Conservation (phyloP, 2,888 invertebrate genomes). For the Trimorus sp. region DNA sequence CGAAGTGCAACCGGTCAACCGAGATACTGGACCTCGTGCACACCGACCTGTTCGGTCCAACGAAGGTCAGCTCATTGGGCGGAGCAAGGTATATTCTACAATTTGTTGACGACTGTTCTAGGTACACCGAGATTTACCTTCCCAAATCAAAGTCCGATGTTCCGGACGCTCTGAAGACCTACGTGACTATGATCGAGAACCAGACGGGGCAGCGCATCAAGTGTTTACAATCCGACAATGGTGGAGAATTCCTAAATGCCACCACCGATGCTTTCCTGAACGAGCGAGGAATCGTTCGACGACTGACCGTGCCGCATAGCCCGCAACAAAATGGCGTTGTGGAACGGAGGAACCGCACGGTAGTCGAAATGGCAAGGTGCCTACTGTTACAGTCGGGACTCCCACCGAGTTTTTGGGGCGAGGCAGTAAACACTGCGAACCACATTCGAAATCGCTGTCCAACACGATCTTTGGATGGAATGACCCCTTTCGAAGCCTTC, state of each 20-base stretch:
- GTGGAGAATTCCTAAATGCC: slow-evolving; percentile 3
- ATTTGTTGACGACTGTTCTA: slow-evolving; percentile 10
- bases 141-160: slow-evolving; percentile 16
- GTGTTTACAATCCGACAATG: slow-evolving; percentile 14
- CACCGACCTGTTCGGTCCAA: slow-evolving; percentile 14
- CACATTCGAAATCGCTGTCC: slow-evolving; percentile 3
- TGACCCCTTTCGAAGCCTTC: background rate
- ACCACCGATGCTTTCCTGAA: slow-evolving; percentile 1
- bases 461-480: background rate
- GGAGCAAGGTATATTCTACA: slow-evolving; percentile 12
- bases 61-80: background rate
- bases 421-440: slow-evolving; percentile 10
- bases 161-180: background rate
- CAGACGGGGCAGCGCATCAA: background rate
- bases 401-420: background rate
- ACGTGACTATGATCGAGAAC: slow-evolving; percentile 4
- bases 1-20: slow-evolving; percentile 3
- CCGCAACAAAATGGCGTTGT: slow-evolving; percentile 23
- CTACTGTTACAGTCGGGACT: slow-evolving; percentile 6
- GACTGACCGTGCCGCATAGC: slow-evolving; percentile 17
- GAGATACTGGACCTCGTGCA: slow-evolving; percentile 21
- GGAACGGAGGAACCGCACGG: slow-evolving; percentile 8
- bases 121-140: slow-evolving; percentile 7
- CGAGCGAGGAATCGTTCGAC: background rate
- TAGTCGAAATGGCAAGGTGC: slow-evolving; percentile 11